Evolutionary conservation across 2,888 invertebrate species (phyloP).

Genomic region (Serripes groenlandicus): DNA sequence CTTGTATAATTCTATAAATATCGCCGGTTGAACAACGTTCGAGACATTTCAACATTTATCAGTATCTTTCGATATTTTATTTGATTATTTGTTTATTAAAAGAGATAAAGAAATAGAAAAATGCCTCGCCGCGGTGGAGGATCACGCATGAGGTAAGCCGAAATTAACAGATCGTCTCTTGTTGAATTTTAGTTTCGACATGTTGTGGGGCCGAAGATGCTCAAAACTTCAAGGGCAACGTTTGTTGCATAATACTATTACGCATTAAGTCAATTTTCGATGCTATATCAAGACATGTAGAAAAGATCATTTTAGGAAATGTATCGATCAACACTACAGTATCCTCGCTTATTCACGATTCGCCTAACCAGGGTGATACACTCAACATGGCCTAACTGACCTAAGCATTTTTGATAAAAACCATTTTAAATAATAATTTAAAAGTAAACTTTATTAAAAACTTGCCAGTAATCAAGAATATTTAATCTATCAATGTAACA

Average conservation of each 20-base stretch:
- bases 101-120: too few species aligned
- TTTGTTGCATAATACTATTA: too few species aligned
- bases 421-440: too few species aligned
- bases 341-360: not conserved
- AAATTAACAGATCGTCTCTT: not conserved
- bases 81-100: too few species aligned
- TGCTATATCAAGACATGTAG: not conserved
- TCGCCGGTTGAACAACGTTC: too few species aligned
- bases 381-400: not conserved
- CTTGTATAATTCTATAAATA: not conserved
- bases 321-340: not conserved
- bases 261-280: not conserved
- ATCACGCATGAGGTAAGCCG: not conserved
- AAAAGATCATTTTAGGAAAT: not conserved
- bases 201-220: not conserved
- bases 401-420: too few species aligned
- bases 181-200: not conserved
- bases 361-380: not conserved
- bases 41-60: too few species aligned
- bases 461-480: too few species aligned
- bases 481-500: too few species aligned
- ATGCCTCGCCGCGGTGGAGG: slow-evolving; percentile 41
- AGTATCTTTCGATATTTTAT: too few species aligned
- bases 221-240: not conserved
- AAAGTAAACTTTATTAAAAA: too few species aligned